Evolutionary conservation across 2,113 vertebrate genomes (phyloP).

Genomic region (Nerophis ophidion): DNA sequence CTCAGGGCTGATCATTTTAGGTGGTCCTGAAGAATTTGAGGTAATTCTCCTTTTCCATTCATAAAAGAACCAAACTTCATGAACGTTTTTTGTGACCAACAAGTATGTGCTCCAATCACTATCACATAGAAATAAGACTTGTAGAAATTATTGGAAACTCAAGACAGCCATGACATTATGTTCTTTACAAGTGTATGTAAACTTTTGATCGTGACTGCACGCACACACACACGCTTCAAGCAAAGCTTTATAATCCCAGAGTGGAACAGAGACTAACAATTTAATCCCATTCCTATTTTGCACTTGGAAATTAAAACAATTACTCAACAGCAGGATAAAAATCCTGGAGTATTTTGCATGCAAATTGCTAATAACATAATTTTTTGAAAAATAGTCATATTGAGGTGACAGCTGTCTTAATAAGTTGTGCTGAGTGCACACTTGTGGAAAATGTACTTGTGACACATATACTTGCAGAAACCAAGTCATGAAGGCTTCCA

Average conservation of each 20-base stretch:
- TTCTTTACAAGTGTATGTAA: too few relatives aligned
- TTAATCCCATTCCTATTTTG: slow-evolving; percentile 62
- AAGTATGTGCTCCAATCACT: too few relatives aligned
- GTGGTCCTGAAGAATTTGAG: too few relatives aligned
- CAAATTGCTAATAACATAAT: slow-evolving; percentile 11
- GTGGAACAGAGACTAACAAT: slow-evolving; percentile 55
- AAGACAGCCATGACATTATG: too few relatives aligned
- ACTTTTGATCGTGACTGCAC: too few relatives aligned
- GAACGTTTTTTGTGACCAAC: too few relatives aligned
- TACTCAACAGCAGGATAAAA: slow-evolving; percentile 33
- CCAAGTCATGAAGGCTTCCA: slow-evolving; percentile 1
- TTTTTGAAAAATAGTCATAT: neutral
- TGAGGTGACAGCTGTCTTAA: slow-evolving; percentile 13
- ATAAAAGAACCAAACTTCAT: too few relatives aligned
- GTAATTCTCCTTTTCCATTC: too few relatives aligned
- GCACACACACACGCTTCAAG: slow-evolving; percentile 45
- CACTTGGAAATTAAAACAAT: slow-evolving; percentile 37
- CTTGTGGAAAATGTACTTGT: slow-evolving; percentile 12
- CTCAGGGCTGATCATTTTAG: too few relatives aligned
- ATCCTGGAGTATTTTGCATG: slow-evolving; percentile 17
- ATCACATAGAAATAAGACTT: too few relatives aligned
- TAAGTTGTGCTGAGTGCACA: neutral
- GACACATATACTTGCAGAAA: neutral
- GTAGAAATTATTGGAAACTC: too few relatives aligned
- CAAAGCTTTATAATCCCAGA: slow-evolving; percentile 67